Conservation (phyloP, 1,140 invertebrate species). For the Himalopsyche phryganea region DNA sequence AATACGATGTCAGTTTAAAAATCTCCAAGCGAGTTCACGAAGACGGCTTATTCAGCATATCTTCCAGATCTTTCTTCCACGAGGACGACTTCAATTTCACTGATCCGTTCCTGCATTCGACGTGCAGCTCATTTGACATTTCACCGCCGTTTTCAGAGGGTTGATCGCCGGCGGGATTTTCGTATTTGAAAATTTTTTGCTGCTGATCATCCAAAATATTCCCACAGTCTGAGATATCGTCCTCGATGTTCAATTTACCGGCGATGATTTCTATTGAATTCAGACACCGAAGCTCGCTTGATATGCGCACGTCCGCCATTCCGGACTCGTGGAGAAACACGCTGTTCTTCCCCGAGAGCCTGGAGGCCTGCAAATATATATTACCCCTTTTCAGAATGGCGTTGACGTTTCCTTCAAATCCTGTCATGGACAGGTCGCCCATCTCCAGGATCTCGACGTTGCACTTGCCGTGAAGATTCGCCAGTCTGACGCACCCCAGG, state of each 20-base stretch:
- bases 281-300: constrained; percentile 45
- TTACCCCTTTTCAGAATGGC: constrained; percentile 50
- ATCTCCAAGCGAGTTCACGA: no score
- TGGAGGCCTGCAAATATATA: constrained; percentile 48
- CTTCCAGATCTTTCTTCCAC: constrained; percentile 27
- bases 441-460: constrained; percentile 49
- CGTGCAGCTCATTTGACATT: constrained; percentile 42
- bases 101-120: constrained; percentile 52
- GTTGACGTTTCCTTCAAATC: constrained; percentile 47
- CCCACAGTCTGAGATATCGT: constrained; percentile 46
- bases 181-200: constrained; percentile 47
- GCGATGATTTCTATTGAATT: constrained; percentile 50
- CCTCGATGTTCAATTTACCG: constrained; percentile 47
- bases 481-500: constrained; percentile 46
- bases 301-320: constrained; percentile 46
- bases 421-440: constrained; percentile 47
- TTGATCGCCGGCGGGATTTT: constrained; percentile 33
- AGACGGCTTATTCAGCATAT: neutral
- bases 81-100: constrained; percentile 44
- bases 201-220: constrained; percentile 48
- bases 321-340: constrained; percentile 53
- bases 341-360: constrained; percentile 48
- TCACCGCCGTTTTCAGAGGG: constrained; percentile 39
- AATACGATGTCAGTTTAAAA: no score
- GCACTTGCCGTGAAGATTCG: constrained; percentile 45